phyloP scores from a whole-genome alignment of 92 coral and sea anemone genomes.

The Pocillopora meandrina region DNA sequence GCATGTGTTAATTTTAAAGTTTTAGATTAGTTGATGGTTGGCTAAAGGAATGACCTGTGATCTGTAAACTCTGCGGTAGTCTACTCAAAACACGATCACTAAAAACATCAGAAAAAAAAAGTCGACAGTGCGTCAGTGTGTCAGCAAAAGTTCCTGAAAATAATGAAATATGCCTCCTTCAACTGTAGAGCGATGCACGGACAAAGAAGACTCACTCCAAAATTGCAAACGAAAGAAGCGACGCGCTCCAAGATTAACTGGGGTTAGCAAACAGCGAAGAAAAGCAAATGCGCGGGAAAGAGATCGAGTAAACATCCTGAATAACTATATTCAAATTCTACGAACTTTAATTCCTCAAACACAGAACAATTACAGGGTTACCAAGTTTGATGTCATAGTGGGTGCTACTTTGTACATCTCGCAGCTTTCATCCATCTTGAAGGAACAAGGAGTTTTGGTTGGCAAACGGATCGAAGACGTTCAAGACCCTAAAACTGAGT shows the following conservation, averaged over 20 bases:
- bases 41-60: constrained; percentile 1
- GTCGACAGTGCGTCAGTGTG: background rate
- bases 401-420: constrained; percentile 26
- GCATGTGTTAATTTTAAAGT: constrained; percentile 1
- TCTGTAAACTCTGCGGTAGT: background rate
- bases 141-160: background rate
- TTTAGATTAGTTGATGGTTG: background rate
- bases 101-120: background rate
- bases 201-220: constrained; percentile 12
- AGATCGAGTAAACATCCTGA: constrained; percentile 22
- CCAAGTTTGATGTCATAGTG: constrained; percentile 36
- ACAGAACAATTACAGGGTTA: background rate
- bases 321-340: constrained; percentile 30
- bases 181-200: constrained; percentile 13
- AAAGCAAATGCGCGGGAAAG: constrained; percentile 37
- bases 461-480: background rate
- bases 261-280: constrained; percentile 37
- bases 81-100: background rate
- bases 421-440: constrained; percentile 16
- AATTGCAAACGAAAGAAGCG: constrained; percentile 25
- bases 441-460: background rate
- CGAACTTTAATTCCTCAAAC: constrained; percentile 25
- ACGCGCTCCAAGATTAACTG: constrained; percentile 35
- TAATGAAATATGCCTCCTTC: constrained; percentile 7
- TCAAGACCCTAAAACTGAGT: background rate